Conservation (phyloP, 2,113 vertebrate genomes). For the Semicossyphus pulcher region DNA sequence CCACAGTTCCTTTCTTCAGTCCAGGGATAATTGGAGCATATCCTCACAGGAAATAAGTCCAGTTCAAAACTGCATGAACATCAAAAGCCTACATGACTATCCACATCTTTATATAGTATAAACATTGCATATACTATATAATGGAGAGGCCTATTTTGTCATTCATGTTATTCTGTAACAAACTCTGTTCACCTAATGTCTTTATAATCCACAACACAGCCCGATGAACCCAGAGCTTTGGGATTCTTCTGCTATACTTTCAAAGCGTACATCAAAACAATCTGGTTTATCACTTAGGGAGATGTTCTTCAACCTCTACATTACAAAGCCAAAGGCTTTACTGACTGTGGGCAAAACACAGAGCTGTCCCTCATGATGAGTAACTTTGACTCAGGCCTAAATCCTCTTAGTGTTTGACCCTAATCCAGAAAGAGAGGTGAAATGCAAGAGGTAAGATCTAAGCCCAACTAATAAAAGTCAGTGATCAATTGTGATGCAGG, state of each 20-base stretch:
- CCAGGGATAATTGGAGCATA: not conserved
- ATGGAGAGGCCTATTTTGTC: too few species aligned
- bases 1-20: constrained; percentile 19
- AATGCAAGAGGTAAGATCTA: constrained; percentile 35
- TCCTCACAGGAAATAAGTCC: constrained; percentile 12
- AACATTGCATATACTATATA: too few species aligned
- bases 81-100: not conserved
- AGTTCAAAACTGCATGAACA: not conserved
- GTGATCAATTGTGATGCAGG: constrained; percentile 24
- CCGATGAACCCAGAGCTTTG: not conserved
- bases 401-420: constrained; percentile 80
- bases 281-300: constrained; percentile 12
- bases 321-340: not conserved
- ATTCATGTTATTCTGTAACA: not conserved
- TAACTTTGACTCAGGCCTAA: constrained; percentile 70
- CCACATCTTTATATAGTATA: not conserved
- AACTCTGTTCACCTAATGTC: not conserved
- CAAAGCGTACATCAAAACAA: not conserved
- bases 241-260: not conserved
- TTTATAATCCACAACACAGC: not conserved
- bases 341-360: constrained; percentile 12
- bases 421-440: constrained; percentile 75
- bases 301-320: constrained; percentile 3
- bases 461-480: constrained; percentile 44
- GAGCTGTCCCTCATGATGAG: constrained; percentile 14